These are phyloP conservation scores for Mugil cephalus DNA, from an alignment of 2,113 vertebrate genomes.

Conservation along the genomic window DNA sequence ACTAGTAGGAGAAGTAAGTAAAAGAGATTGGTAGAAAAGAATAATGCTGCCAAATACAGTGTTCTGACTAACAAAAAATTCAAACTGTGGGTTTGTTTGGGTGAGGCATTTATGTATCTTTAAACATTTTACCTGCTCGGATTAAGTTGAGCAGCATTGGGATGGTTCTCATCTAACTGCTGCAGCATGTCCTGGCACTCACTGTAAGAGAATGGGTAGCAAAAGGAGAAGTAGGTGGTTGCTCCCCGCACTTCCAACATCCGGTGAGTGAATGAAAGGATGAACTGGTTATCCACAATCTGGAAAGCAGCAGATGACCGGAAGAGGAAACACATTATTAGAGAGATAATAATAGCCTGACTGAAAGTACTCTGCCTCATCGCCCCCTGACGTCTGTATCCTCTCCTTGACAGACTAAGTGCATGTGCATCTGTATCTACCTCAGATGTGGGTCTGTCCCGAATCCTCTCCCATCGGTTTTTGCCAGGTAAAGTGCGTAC, in stretches of 20 bases:
- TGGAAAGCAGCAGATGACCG: constrained; percentile 63
- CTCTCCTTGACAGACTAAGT: constrained; percentile 6
- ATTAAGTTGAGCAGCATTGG: constrained; percentile 82
- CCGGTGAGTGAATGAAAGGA: constrained; percentile 94
- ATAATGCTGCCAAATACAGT: background rate
- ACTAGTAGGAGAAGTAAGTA: constrained; percentile 65
- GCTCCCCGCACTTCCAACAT: constrained; percentile 90
- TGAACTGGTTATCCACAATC: constrained; percentile 94
- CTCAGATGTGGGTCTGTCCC: constrained; percentile 91
- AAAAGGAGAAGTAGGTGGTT: constrained; percentile 97
- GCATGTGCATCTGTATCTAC: constrained; percentile 67
- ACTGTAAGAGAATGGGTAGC: constrained; percentile 95
- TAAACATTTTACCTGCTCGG: constrained; percentile 85
- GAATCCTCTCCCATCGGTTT: constrained; percentile 93
- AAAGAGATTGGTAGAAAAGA: background rate
- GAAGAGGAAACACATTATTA: constrained; percentile 15
- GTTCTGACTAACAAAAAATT: background rate
- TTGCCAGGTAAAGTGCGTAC: constrained; percentile 90
- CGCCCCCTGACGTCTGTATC: background rate
- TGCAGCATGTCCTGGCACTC: constrained; percentile 95
- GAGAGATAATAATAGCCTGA: constrained; percentile 14
- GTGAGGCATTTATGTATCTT: background rate
- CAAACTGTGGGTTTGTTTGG: background rate
- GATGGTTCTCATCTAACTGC: constrained; percentile 88
- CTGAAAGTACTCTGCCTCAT: background rate